Base-by-base conservation (phyloP, 2,797 vertebrate genomes). In the Steatocranus sp. region DNA sequence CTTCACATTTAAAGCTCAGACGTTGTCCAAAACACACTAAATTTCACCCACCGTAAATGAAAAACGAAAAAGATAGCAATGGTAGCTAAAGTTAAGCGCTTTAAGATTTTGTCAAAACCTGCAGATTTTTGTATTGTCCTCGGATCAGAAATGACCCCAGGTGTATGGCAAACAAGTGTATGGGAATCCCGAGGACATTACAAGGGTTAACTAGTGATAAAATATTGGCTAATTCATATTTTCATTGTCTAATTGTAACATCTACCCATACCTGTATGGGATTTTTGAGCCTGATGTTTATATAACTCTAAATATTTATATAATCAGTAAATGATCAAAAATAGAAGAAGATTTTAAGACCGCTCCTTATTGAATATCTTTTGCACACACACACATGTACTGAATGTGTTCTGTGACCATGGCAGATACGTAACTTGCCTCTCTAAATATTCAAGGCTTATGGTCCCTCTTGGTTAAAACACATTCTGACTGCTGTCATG, bases 71-170 rank as follows among this genome's bases (percentile, higher is more conserved):
- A 56, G 8, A 30, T 51, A 23, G 51, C 51, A 25, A 53, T n/a
- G 17, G 30, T 34, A 58, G 56, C 30, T 11, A 34, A 61, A 61
- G 0, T 5, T 2, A 34, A 58, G 0, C 0, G 0, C 56, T 61
- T 34, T 34, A 34, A n/a, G 0, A 12, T 12, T 61, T 61, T 61
- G 17, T 34, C 4, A 34, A 61, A 61, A 34, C 56, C 32, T 56
- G 10, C 10, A 7, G 0, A 34, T 34, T 36, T n/a, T 4, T 9
- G 0, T 27, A 23, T 0, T 54, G 25, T 27, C 53, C 0, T 27
- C 1, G 1, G 14, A 5, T 27, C 53, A 54, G 3, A 9, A 17
- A 27, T 54, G 53, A 54, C 53, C 25, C 14, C 14, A 54, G 53
- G 1, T 3, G 1, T 54, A 54, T 5, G 51, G 3, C 14, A 54